Base-by-base conservation (phyloP, 2,797 vertebrate species). In the Peromyscus nudipes region DNA sequence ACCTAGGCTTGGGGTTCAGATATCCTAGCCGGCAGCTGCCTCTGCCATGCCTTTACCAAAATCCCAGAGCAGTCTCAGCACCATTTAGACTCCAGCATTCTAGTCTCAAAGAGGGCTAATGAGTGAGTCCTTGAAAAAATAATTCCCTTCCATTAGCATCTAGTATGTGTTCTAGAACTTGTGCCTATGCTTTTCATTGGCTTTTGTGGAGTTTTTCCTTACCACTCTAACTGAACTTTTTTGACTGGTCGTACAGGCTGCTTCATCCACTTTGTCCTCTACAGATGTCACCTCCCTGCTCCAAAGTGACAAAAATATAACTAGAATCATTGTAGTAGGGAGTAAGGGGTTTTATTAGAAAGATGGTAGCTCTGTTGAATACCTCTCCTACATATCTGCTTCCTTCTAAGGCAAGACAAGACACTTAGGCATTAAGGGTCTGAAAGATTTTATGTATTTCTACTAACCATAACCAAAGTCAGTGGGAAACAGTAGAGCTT, bases 361-460 rank as follows among this genome's bases (percentile, higher is more conserved):
- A 71, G 81, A 37, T 11, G 0, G 19, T 46, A 40, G 29, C 17
- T 60, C 37, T 92, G 37, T 21, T 90, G 43, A 71, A 43, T 3
- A 16, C 21, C 7, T 49, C 92, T 43, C 60, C 31, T 1, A 19
- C 17, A 57, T 7, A 43, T 31, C 34, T 13, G 0, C 40, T 92
- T 94, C 86, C 52, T 96, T 79, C 80, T 71, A 85, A 49, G 17
- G 52, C 49, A 46, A 57, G 92, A 65, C 14, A 71, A 29, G 37
- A 82, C n/a, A 40, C 19, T 27, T 12, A 60, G 46, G 67, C 31
- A 57, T 0, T 2, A 7, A 82, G 19, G 16, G 23, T 29, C 62
- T n/a, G 89, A 92, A 71, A 73, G 19, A 31, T 60, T 62, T 81
- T 60, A 55, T 91, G 86, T 75, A 16, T 31, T 88, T 94, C 77